Base-by-base conservation (phyloP, 2,113 vertebrate genomes). In the Trogon melanurus region DNA sequence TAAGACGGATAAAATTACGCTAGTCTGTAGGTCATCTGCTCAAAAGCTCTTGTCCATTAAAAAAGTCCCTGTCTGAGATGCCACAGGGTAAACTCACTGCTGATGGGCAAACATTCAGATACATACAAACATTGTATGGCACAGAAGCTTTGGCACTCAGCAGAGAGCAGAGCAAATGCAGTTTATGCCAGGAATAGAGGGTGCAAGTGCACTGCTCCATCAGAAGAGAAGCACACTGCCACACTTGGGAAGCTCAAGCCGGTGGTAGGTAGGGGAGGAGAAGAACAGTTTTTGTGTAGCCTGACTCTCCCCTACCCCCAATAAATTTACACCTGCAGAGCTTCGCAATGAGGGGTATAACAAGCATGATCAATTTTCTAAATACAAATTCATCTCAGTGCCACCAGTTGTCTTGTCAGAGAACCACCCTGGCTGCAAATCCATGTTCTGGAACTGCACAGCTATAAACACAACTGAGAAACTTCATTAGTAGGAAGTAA, bases 191-290 rank as follows among this genome's bases (percentile, higher is more conserved):
- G 16, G 65, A 89, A 50, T 1, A 5, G 34, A 38, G 44, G 80
- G 32, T 8, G 41, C 29, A 56, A 62, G 19, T 4, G 19, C 48
- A 60, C 21, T 5, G 3, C 50, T 54, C 70, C 3, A 1, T 15
- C 61, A 82, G 36, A 38, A 57, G 38, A 78, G 17, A 20, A 38
- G 51, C 26, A 32, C 5, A 4, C 25, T 56, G 56, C 45, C 2
- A 3, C 20, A 4, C 29, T 27, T 0, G 0, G 8, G 29, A 44
- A 27, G 32, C 19, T 30, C 27, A 41, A 36, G 15, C 2, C 6
- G 2, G 17, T 41, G 7, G 20, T 13, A 41, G 41, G 18, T 20
- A 51, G 47, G 6, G 14, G 45, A 64, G 26, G 36, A 65, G 36
- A 16, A 51, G 10, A 51, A 30, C 1, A 2, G 30, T 48, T 14